phyloP scores from a whole-genome alignment of 2,888 invertebrate genomes.

The Lysandra coridon region DNA sequence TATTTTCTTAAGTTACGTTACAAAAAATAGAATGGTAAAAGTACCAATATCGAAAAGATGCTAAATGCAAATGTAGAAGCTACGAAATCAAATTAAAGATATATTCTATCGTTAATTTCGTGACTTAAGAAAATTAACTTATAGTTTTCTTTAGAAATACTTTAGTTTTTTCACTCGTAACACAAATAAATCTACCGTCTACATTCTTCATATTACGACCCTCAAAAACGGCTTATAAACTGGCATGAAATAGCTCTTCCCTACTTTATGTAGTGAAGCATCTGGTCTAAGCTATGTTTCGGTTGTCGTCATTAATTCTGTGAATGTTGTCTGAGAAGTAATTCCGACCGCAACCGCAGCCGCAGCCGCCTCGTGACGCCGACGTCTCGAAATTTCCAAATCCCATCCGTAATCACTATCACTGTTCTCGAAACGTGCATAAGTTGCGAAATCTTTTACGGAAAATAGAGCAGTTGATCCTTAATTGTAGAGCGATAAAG shows the following conservation, averaged over 20 bases:
- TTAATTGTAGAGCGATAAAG: not conserved
- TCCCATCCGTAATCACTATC: constrained; percentile 12
- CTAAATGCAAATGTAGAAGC: too few species aligned
- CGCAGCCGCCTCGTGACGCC: constrained; percentile 29
- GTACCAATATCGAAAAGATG: too few species aligned
- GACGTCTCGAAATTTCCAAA: constrained; percentile 17
- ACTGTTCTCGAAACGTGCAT: constrained; percentile 9
- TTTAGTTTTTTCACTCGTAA: too few species aligned
- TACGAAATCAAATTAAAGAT: too few species aligned
- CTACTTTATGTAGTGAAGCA: not conserved
- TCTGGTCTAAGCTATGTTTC: not conserved
- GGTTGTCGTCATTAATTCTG: constrained; percentile 24
- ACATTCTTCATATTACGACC: too few species aligned
- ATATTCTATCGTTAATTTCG: too few species aligned
- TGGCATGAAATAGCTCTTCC: not conserved
- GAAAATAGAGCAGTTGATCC: constrained; percentile 2
- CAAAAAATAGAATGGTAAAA: too few species aligned
- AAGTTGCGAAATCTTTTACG: not conserved
- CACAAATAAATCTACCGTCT: too few species aligned
- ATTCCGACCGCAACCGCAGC: constrained; percentile 33
- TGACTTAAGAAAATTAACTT: too few species aligned
- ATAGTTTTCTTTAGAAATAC: too few species aligned
- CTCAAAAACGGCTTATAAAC: too few species aligned
- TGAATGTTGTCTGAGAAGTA: constrained; percentile 29
- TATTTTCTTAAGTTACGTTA: too few species aligned